phyloP scores from a whole-genome alignment of 2,888 invertebrate genomes.

The Lysandra coridon region DNA sequence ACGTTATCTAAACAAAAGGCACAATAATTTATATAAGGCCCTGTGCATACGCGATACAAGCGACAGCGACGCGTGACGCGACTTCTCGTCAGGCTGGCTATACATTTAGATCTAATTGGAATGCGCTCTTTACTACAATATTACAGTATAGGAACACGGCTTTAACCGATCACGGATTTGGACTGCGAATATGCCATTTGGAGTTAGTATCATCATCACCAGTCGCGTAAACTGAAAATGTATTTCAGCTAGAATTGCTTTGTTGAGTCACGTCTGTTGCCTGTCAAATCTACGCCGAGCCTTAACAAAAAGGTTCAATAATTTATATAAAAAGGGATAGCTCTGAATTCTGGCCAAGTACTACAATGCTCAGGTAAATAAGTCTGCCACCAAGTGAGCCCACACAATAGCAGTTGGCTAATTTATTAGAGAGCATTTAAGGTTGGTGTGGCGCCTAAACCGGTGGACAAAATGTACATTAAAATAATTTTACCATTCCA shows the following conservation, averaged over 20 bases:
- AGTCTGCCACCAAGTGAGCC: slow-evolving; percentile 70
- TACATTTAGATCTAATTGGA: not conserved
- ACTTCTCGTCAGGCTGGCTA: not conserved
- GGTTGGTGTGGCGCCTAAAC: slow-evolving; percentile 48
- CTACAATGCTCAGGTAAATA: slow-evolving; percentile 66
- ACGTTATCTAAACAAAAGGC: slow-evolving; percentile 18
- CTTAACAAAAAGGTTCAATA: slow-evolving; percentile 5
- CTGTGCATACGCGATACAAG: not conserved
- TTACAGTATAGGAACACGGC: too few relatives aligned
- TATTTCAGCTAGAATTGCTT: not conserved
- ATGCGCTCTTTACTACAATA: too few relatives aligned
- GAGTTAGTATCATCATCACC: not conserved
- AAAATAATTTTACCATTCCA: not conserved
- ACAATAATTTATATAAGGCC: slow-evolving; percentile 27
- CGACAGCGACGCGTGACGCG: not conserved
- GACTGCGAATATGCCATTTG: not conserved
- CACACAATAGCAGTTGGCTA: slow-evolving; percentile 67
- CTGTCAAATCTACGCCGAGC: not conserved
- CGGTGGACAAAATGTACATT: slow-evolving; percentile 36
- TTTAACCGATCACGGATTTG: too few relatives aligned
- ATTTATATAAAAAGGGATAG: slow-evolving; percentile 31
- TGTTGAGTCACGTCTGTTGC: not conserved
- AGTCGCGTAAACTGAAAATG: not conserved
- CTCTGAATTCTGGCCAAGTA: slow-evolving; percentile 43
- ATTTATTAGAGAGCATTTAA: slow-evolving; percentile 71